Percentiles rank a stretch among this genome's conserved stretches.
These are phyloP conservation scores for Teleogryllus occipitalis DNA, from an alignment of 1,140 invertebrate species.

Conservation along the genomic window DNA sequence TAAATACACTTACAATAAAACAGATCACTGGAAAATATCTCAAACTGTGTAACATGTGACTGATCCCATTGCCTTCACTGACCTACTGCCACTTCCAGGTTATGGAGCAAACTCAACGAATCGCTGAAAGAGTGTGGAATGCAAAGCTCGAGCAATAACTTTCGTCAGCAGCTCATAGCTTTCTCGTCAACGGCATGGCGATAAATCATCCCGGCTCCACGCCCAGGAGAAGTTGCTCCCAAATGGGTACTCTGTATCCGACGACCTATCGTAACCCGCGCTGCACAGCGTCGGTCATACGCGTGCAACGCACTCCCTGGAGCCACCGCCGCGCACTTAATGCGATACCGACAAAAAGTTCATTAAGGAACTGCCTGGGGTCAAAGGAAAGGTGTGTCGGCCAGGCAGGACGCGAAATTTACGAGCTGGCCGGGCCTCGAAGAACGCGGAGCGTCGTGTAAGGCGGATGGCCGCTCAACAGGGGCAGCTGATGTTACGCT, in stretches of 20 bases:
- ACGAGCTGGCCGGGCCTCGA: background rate
- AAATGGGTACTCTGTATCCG: background rate
- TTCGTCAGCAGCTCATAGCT: background rate
- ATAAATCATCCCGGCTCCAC: background rate
- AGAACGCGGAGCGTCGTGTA: no score
- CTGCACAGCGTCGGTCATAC: background rate
- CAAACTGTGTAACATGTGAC: no score
- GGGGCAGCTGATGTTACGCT: no score
- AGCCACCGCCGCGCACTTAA: background rate
- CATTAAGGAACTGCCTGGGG: background rate
- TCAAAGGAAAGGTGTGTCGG: background rate
- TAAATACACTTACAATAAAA: no score
- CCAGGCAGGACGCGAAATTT: background rate
- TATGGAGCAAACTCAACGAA: no score
- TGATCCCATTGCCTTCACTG: no score
- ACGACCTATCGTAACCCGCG: background rate
- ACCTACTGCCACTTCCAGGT: no score
- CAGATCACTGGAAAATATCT: no score
- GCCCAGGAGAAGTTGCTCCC: background rate
- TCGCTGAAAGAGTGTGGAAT: no score
- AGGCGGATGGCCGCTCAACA: no score
- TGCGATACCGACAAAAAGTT: background rate
- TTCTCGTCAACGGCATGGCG: background rate
- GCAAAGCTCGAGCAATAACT: no score
- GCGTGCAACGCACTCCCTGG: background rate